Evolutionary conservation across 2,113 vertebrate species (phyloP).

Genomic region (Nicator chloris): DNA sequence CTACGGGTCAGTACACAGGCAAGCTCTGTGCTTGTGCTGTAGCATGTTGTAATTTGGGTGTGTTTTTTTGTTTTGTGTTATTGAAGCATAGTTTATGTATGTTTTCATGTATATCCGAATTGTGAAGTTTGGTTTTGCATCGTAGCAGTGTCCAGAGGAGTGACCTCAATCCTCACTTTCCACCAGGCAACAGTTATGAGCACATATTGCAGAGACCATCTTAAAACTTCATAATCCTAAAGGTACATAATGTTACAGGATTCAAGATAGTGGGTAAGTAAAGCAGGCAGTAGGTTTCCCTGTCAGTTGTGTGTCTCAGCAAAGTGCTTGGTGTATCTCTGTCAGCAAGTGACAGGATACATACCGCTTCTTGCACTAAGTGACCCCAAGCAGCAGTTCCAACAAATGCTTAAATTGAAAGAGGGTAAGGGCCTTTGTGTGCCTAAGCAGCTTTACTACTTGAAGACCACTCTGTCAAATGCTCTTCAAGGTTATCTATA

Average conservation of each 20-base stretch:
- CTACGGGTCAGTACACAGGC: neutral
- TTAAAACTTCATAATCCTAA: neutral
- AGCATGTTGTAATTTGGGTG: neutral
- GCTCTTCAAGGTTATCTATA: neutral
- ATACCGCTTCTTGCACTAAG: neutral
- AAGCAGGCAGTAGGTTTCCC: neutral
- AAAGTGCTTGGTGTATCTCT: neutral
- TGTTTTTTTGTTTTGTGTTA: neutral
- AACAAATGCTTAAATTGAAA: neutral
- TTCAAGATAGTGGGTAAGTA: neutral
- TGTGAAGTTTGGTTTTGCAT: neutral
- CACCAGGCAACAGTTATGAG: neutral
- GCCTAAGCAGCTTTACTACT: neutral
- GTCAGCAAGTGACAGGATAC: neutral
- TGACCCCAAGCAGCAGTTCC: neutral
- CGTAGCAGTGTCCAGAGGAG: neutral
- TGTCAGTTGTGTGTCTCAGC: neutral
- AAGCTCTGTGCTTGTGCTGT: neutral
- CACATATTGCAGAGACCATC: neutral
- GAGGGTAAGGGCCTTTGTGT: neutral
- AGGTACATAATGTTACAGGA: neutral
- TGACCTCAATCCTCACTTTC: neutral
- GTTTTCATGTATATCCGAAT: neutral
- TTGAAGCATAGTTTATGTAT: neutral
- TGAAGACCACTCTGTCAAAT: neutral